These are phyloP conservation scores for Rhagophthalmus giganteus DNA, from an alignment of 2,888 invertebrate species.

Conservation along the genomic window DNA sequence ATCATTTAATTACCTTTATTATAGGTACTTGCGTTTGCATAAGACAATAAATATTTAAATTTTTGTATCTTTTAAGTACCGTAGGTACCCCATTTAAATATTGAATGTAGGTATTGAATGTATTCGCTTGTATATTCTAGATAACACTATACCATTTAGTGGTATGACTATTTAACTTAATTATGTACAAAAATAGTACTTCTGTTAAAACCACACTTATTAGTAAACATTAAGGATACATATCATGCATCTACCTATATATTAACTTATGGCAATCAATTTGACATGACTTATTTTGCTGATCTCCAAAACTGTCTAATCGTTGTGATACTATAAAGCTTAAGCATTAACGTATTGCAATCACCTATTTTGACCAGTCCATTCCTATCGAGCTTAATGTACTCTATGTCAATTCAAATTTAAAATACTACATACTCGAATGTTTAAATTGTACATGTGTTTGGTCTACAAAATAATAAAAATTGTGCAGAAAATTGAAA, in stretches of 20 bases:
- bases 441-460: conserved; percentile 18
- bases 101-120: too few species aligned
- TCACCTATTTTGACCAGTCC: conserved; percentile 27
- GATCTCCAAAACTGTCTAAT: conserved; percentile 28
- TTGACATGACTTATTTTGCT: conserved; percentile 15
- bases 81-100: too few species aligned
- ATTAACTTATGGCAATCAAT: conserved; percentile 33
- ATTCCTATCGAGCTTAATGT: conserved; percentile 54
- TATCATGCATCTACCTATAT: conserved; percentile 35
- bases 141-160: too few species aligned
- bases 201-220: too few species aligned
- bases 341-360: conserved; percentile 22
- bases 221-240: conserved; percentile 26
- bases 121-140: too few species aligned
- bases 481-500: conserved; percentile 4
- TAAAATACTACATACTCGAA: conserved; percentile 31
- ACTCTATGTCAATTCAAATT: conserved; percentile 56
- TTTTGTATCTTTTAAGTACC: too few species aligned
- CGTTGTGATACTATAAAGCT: conserved; percentile 38
- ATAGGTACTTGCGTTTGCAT: too few species aligned
- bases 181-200: too few species aligned
- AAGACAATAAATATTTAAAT: too few species aligned
- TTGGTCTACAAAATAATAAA: conserved; percentile 12
- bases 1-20: too few species aligned
- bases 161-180: too few species aligned